Base-by-base conservation (phyloP, 2,113 vertebrate genomes). In the Cacatua alba region DNA sequence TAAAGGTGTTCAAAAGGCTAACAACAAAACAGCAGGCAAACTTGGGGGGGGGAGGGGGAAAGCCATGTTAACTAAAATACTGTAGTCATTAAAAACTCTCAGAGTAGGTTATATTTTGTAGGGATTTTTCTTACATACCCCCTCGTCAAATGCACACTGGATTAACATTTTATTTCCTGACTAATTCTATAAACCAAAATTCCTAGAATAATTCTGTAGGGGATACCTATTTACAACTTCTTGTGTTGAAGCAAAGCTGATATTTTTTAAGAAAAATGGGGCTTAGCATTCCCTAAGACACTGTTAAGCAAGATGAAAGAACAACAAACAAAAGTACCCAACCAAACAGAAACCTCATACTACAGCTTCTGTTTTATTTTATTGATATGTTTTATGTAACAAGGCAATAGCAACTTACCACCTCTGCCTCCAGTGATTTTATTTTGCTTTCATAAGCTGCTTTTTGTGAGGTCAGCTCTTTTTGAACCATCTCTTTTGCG, bases 401-500 rank as follows among this genome's bases (percentile, higher is more conserved):
- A 8, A 69, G n/a, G 21, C 49, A 57, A 51, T 12, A 18, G 16
- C 48, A 89, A 84, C 95, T 82, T 98, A 99, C 99, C 98, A 99
- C 98, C 69, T 98, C 98, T 46, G 85, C 97, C 96, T 99, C 98
- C 90, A 99, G 86, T 19, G 94, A 97, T 95, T 37, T 98, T 94
- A 99, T 99, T 94, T 95, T 98, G 70, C 96, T 97, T 92, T 99
- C 99, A 81, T 99, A 99, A 1, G 95, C 98, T 53, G 96, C 94
- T 96, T 98, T 99, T 88, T 99, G 99, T 44, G 98, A 98, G 31
- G 75, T 97, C 12, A 99, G 97, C 63, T 99, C 99, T 86, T 99
- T 98, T 51, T 99, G 98, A 52, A 99, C 99, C 98, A 99, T 98
- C 79, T 99, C 98, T 96, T 99, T 99, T 3, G 98, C 99, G 92